phyloP scores from a whole-genome alignment of 2,113 vertebrate genomes.

The Climacteris rufus region DNA sequence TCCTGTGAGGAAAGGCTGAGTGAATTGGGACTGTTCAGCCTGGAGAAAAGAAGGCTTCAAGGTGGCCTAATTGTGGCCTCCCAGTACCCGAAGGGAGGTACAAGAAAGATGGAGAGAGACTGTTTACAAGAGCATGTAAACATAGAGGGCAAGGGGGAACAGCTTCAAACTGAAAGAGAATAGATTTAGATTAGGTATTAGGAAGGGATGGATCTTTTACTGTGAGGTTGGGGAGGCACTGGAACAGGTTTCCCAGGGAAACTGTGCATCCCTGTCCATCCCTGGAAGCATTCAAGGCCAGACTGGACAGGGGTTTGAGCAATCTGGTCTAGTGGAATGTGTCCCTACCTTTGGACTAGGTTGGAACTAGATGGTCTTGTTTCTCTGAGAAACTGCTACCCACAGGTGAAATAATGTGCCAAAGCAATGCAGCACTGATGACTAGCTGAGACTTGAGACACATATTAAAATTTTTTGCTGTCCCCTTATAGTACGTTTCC shows the following conservation, averaged over 20 bases:
- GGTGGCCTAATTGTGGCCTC: background rate
- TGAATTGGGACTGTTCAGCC: background rate
- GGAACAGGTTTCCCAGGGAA: background rate
- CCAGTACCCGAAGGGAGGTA: background rate
- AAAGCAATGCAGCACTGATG: background rate
- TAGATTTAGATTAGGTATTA: background rate
- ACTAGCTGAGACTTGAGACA: background rate
- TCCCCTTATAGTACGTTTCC: background rate
- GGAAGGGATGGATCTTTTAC: background rate
- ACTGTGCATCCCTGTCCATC: too few species aligned
- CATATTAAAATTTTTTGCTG: background rate
- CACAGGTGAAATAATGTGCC: background rate
- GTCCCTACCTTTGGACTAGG: background rate
- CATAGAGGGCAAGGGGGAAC: too few species aligned
- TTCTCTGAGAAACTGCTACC: background rate
- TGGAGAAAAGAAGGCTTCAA: background rate
- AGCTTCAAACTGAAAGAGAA: background rate
- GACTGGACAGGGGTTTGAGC: background rate
- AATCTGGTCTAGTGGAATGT: background rate
- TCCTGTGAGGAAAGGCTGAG: background rate
- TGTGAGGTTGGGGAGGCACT: background rate
- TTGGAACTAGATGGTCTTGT: background rate
- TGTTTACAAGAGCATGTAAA: background rate
- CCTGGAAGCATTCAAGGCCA: background rate
- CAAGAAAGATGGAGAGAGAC: background rate